Conservation (phyloP, 2,888 invertebrate genomes). For the Apeira syringaria region DNA sequence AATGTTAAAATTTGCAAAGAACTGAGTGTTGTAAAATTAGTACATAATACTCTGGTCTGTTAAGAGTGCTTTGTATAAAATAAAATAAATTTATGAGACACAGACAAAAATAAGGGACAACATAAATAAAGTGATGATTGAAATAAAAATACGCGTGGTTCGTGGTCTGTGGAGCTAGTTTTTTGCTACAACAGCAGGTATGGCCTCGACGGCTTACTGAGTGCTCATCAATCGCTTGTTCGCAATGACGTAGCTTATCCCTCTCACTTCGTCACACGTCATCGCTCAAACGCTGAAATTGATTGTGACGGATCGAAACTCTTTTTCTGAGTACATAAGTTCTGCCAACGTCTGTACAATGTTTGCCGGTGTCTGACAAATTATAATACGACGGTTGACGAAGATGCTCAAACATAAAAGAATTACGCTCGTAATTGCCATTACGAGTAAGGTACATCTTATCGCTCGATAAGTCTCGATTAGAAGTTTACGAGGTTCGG, state of each 20-base stretch:
- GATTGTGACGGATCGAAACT: slow-evolving; percentile 23
- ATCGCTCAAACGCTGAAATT: slow-evolving; percentile 27
- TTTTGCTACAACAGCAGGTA: slow-evolving; percentile 77
- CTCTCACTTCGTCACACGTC: slow-evolving; percentile 33
- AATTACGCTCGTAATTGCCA: slow-evolving; percentile 34
- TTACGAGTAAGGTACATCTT: slow-evolving; percentile 46
- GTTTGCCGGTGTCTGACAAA: slow-evolving; percentile 19
- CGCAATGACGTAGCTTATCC: slow-evolving; percentile 30
- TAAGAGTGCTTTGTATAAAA: slow-evolving; percentile 51
- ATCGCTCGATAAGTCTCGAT: slow-evolving; percentile 52
- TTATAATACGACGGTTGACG: slow-evolving; percentile 37
- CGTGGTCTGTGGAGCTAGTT: slow-evolving; percentile 75
- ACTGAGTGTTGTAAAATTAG: slow-evolving; percentile 47
- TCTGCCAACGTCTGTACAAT: slow-evolving; percentile 19
- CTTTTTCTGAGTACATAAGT: background rate
- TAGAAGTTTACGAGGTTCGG: slow-evolving; percentile 38
- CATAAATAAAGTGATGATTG: slow-evolving; percentile 48
- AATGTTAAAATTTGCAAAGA: slow-evolving; percentile 48
- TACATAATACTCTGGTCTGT: slow-evolving; percentile 37
- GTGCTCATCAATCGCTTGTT: slow-evolving; percentile 28
- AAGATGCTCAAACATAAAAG: slow-evolving; percentile 39
- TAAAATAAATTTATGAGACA: slow-evolving; percentile 55
- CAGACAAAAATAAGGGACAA: slow-evolving; percentile 47
- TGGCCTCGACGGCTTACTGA: slow-evolving; percentile 29
- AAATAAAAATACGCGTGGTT: slow-evolving; percentile 50